Evolutionary conservation across 1,140 invertebrate species (phyloP).

Genomic region (Eurosta solidaginis): DNA sequence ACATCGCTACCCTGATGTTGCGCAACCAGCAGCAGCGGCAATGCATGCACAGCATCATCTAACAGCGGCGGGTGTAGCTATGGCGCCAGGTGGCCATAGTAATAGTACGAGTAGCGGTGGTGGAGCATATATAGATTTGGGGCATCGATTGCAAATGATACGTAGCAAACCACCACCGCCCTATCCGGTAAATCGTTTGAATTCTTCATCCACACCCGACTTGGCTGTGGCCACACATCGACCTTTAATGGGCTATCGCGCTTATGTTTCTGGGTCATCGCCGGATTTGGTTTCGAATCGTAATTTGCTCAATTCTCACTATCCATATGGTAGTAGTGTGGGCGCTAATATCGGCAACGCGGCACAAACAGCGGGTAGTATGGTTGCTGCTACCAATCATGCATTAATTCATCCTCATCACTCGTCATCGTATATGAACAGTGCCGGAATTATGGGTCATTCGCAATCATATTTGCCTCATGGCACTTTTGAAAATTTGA

Average conservation of each 20-base stretch:
- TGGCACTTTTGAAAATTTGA: constrained; percentile 73
- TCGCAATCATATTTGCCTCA: constrained; percentile 65
- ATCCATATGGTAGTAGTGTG: constrained; percentile 50
- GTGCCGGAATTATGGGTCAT: constrained; percentile 56
- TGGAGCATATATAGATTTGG: constrained; percentile 44
- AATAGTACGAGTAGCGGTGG: constrained; percentile 34
- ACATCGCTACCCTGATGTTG: constrained; percentile 65
- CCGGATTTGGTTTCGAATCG: constrained; percentile 76
- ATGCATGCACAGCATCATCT: constrained; percentile 45
- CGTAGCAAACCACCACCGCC: constrained; percentile 83
- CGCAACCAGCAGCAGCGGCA: constrained; percentile 63
- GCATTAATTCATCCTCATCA: constrained; percentile 54
- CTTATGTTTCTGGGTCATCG: constrained; percentile 73
- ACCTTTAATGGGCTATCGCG: constrained; percentile 61
- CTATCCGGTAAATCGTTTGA: constrained; percentile 73
- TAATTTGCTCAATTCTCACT: constrained; percentile 65
- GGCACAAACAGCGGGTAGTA: not conserved
- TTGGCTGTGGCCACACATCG: constrained; percentile 70
- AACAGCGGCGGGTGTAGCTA: constrained; percentile 38
- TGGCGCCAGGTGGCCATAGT: not conserved
- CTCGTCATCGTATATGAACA: constrained; percentile 56
- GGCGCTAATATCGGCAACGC: constrained; percentile 31
- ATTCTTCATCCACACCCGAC: constrained; percentile 81
- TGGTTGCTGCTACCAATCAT: constrained; percentile 34
- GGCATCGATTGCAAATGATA: constrained; percentile 66